Evolutionary conservation across 2,797 vertebrate genomes (phyloP).

Genomic region (Aldrovandia affinis): DNA sequence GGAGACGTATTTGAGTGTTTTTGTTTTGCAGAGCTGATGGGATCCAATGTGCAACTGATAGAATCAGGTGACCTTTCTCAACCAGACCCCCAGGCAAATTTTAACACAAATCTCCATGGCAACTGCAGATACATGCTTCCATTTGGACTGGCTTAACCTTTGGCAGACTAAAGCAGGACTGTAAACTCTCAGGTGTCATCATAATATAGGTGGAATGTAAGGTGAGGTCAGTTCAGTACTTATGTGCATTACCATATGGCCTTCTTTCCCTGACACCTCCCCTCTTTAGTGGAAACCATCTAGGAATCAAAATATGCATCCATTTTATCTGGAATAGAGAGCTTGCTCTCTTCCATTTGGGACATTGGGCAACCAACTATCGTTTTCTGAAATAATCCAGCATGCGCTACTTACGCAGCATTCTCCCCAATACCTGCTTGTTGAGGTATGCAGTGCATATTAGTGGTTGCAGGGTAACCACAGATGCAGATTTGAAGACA

Average conservation of each 20-base stretch:
- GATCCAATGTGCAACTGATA: not conserved
- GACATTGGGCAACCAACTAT: no score
- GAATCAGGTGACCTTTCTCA: constrained; percentile 6
- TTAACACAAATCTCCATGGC: constrained; percentile 12
- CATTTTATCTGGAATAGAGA: not conserved
- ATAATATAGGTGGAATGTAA: not conserved
- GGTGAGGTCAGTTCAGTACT: not conserved
- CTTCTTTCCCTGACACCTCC: not conserved
- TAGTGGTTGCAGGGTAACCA: not conserved
- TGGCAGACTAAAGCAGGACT: not conserved
- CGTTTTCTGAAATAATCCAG: no score
- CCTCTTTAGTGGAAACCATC: not conserved
- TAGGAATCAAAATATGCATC: not conserved
- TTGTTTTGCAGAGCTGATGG: not conserved
- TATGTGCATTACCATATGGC: not conserved
- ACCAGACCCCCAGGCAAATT: constrained; percentile 16
- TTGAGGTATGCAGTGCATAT: not conserved
- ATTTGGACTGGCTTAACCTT: not conserved
- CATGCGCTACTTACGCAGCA: no score
- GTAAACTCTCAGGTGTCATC: not conserved
- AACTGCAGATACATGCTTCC: not conserved
- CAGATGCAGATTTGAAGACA: not conserved
- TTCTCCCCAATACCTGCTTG: no score
- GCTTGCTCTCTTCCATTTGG: not conserved
- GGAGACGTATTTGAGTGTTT: not conserved